Conservation (phyloP, 2,113 vertebrate species). For the Noturus placidus region DNA sequence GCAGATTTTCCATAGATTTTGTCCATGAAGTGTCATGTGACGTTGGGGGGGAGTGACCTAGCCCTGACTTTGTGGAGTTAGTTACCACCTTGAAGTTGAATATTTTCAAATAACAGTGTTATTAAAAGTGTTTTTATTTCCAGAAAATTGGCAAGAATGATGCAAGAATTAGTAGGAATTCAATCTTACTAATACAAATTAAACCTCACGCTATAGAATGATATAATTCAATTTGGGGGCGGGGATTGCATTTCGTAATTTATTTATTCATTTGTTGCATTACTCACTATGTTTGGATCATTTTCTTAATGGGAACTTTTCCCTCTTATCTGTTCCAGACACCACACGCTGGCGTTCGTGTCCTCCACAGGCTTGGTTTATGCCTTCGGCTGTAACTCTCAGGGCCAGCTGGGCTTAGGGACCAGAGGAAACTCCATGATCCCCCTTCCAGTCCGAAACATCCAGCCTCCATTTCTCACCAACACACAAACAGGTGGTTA, state of each 20-base stretch:
- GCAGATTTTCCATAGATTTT: too few species aligned
- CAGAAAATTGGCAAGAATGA: not conserved
- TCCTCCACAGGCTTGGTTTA: slow-evolving; percentile 92
- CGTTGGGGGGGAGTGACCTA: too few species aligned
- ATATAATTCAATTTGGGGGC: not conserved
- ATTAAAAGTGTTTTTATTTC: not conserved
- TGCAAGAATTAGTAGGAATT: not conserved
- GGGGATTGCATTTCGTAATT: not conserved
- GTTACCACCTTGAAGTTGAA: not conserved
- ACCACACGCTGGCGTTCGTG: slow-evolving; percentile 93
- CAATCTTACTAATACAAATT: not conserved
- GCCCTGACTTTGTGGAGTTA: too few species aligned
- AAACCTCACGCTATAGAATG: not conserved
- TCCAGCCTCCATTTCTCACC: slow-evolving; percentile 74
- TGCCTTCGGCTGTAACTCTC: slow-evolving; percentile 91
- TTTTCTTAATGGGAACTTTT: not conserved
- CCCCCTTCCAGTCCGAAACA: slow-evolving; percentile 83
- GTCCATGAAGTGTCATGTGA: too few species aligned
- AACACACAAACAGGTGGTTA: slow-evolving; percentile 76
- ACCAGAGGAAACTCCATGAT: slow-evolving; percentile 78
- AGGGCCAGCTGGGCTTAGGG: slow-evolving; percentile 90
- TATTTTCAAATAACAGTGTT: not conserved
- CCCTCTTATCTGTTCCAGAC: slow-evolving; percentile 67
- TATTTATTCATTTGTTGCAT: not conserved
- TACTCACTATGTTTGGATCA: not conserved